These are phyloP conservation scores for Mus pahari DNA, from an alignment of 2,113 vertebrate genomes.

Conservation along the genomic window DNA sequence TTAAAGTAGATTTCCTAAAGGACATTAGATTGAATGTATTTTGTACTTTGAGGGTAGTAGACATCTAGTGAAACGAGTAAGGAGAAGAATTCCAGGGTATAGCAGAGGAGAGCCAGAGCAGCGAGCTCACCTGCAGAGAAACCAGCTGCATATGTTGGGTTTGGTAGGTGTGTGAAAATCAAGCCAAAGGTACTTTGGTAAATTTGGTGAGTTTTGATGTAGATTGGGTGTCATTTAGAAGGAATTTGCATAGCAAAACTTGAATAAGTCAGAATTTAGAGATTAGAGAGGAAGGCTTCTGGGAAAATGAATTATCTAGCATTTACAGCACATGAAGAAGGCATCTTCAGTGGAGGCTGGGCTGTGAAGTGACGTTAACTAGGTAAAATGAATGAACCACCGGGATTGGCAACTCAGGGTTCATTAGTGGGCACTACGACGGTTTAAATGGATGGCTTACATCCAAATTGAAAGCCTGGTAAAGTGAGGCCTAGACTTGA, in stretches of 20 bases:
- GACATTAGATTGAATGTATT: neutral
- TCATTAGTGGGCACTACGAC: neutral
- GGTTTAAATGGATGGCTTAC: neutral
- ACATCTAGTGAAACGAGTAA: neutral
- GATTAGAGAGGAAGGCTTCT: neutral
- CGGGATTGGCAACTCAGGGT: neutral
- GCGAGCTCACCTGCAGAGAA: neutral
- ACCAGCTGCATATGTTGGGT: neutral
- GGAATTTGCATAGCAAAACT: conserved; percentile 29
- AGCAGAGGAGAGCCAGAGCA: neutral
- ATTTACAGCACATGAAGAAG: neutral
- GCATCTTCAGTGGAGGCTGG: neutral
- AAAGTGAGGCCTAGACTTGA: neutral
- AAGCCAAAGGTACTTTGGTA: neutral
- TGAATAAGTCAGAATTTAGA: neutral
- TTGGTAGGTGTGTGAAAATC: neutral
- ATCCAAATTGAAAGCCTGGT: neutral
- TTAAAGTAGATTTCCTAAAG: neutral
- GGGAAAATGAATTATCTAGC: neutral
- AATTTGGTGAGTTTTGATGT: neutral
- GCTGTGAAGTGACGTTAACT: neutral
- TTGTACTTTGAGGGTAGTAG: neutral
- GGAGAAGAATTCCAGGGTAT: neutral
- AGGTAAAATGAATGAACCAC: neutral
- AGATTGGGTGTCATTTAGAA: conserved; percentile 19